Evolutionary conservation across 1,140 invertebrate genomes (phyloP), one percentile per base, ranked within the genome.

Genomic region (Drosophila pallidifrons): DNA sequence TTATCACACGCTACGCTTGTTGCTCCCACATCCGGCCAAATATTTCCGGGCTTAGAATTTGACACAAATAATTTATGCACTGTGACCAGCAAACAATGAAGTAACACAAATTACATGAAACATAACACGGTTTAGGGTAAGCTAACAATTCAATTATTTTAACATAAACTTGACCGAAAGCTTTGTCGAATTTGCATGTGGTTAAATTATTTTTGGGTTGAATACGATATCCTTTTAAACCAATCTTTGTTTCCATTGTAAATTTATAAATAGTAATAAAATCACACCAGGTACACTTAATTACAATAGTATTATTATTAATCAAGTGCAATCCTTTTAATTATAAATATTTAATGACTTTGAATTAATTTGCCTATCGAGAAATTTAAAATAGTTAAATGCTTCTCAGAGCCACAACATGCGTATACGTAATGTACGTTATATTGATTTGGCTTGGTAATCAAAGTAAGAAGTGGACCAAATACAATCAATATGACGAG

Each of bases 51-150:
- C 41, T 45, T 15, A 20, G 65, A 71, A 51, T 52, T 82, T 66
- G 55, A 32, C 66, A 63, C 69, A 55, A 68, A 78, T 86, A 75
- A 81, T 81, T 51, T 49, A 70, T 59, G 58, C 32, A 11, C 30
- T 59, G 32, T 46, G 8, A 45, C 28, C 25, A 43, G 51, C 30
- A 30, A 52, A 64, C 63, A 75, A 71, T 61, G 65, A 49, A 68
- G 32, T 28, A 61, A 25, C 66, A 54, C 46, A 68, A 79, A 72
- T 87, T 61, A 60, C 64, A 82, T 82, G 69, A 82, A 78, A 81
- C 79, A 68, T 68, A 28, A 41, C 30, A 38, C 5, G 47, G 41
- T 30, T n/a, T 13, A 43, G 58, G n/a, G 25, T 57, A 57, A 64
- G 76, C 72, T 66, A 63, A 30, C 43, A 63, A 64, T 75, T 68